Conservation (phyloP, 2,113 vertebrate genomes). For the Pseudopodoces humilis region DNA sequence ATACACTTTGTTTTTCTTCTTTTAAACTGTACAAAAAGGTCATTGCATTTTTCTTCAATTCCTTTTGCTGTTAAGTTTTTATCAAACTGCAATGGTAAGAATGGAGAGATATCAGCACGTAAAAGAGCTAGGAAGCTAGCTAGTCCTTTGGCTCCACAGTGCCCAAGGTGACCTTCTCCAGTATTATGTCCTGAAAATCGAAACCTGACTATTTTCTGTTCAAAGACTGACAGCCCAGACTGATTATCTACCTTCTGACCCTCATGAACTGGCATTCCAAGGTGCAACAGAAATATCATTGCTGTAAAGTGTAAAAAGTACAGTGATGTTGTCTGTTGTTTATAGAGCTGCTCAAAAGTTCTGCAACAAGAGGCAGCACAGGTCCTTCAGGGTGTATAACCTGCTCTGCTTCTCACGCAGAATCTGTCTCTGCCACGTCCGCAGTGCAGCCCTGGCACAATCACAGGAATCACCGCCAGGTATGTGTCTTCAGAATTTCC, state of each 20-base stretch:
- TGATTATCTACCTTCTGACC: background rate
- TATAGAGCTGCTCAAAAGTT: background rate
- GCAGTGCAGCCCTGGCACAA: background rate
- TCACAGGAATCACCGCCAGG: background rate
- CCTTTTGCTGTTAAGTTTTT: background rate
- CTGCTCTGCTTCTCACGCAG: background rate
- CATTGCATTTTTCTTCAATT: background rate
- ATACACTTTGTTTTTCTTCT: background rate
- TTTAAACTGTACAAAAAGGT: background rate
- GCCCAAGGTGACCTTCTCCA: background rate
- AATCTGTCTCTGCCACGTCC: fast-evolving
- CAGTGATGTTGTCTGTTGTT: background rate
- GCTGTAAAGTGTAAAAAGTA: background rate
- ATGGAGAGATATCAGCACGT: background rate
- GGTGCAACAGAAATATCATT: background rate
- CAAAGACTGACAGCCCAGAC: background rate
- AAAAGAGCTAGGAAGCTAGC: background rate
- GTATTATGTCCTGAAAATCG: background rate
- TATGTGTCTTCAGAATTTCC: background rate
- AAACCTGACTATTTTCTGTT: background rate
- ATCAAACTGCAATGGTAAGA: background rate
- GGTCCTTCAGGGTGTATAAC: background rate
- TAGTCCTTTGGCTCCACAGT: background rate
- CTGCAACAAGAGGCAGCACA: background rate
- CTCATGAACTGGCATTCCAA: background rate